Percentiles rank a stretch among this genome's conserved stretches.
These are phyloP conservation scores for Microplitis demolitor DNA, from an alignment of 1,140 invertebrate genomes.

Conservation along the genomic window DNA sequence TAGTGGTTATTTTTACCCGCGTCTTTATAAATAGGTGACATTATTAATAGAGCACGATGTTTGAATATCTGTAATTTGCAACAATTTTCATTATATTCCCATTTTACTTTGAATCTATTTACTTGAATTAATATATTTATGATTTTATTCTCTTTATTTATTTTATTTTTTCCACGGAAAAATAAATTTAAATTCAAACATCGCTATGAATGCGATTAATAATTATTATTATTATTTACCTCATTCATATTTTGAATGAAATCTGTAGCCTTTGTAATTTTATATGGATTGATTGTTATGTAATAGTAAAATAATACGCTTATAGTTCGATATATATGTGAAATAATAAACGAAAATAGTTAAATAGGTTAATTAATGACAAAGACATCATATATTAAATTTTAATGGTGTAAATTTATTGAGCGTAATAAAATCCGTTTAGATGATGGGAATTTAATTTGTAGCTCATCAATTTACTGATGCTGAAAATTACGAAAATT, in stretches of 20 bases:
- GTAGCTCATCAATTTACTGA: neutral
- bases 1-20: constrained; percentile 39
- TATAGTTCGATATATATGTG: no score
- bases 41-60: constrained; percentile 42
- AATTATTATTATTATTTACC: neutral
- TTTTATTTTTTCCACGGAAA: no score
- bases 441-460: neutral
- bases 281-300: no score
- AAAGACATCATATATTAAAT: neutral
- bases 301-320: no score
- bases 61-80: constrained; percentile 36
- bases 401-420: neutral
- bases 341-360: no score
- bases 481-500: neutral
- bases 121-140: neutral
- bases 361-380: no score
- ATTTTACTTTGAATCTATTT: neutral
- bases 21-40: constrained; percentile 42
- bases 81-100: constrained; percentile 17
- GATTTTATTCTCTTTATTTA: no score
- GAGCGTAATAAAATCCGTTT: no score
- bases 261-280: no score
- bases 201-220: neutral
- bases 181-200: neutral
- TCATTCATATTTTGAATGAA: no score